phyloP scores from a whole-genome alignment of 1,140 invertebrate species.

The Trigoniulus corallinus region DNA sequence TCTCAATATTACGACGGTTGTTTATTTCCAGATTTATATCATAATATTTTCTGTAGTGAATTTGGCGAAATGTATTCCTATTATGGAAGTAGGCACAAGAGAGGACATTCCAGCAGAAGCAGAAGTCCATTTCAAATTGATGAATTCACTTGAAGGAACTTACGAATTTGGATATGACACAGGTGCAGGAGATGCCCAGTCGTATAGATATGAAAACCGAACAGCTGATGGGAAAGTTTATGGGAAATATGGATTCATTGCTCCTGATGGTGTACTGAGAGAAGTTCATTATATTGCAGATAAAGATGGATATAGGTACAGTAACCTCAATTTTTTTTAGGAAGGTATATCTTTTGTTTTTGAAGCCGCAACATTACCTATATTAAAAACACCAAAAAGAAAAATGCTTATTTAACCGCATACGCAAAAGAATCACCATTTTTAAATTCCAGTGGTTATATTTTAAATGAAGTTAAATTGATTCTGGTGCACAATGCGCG shows the following conservation, averaged over 20 bases:
- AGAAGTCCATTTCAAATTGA: not conserved
- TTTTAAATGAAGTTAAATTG: not conserved
- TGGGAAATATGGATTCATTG: constrained; percentile 58
- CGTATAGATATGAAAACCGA: constrained; percentile 57
- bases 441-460: not conserved
- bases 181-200: constrained; percentile 39
- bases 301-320: constrained; percentile 49
- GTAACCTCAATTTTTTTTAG: no score
- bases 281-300: constrained; percentile 59
- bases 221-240: constrained; percentile 55
- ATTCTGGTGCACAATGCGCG: not conserved
- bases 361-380: no score
- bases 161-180: constrained; percentile 18
- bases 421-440: not conserved
- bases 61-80: not conserved
- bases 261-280: constrained; percentile 39
- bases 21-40: no score
- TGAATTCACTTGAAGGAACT: not conserved
- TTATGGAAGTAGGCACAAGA: not conserved
- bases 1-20: no score
- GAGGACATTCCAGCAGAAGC: constrained; percentile 1
- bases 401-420: not conserved
- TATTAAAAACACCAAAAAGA: not conserved
- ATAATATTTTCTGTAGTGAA: no score
- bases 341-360: no score